phyloP scores from a whole-genome alignment of 2,888 invertebrate species.

The Rhingia rostrata region DNA sequence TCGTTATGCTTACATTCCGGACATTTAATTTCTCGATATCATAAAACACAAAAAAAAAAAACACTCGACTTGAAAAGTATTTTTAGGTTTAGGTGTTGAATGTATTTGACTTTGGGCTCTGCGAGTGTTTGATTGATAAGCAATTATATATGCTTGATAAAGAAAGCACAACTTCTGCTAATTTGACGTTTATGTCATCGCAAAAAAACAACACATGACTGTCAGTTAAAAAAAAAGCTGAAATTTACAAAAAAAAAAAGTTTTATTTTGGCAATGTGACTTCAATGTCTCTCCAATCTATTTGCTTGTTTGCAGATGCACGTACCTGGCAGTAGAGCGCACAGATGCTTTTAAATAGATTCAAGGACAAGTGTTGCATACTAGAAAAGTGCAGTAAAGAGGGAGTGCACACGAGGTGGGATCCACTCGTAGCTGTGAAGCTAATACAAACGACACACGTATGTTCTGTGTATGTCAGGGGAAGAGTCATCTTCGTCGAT shows the following conservation, averaged over 20 bases:
- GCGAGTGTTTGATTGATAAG: conserved; percentile 54
- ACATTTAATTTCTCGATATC: conserved; percentile 69
- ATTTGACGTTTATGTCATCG: conserved; percentile 26
- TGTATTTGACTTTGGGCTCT: neutral
- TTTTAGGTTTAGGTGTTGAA: conserved; percentile 56
- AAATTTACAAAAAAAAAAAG: conserved; percentile 5
- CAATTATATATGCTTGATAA: conserved; percentile 24
- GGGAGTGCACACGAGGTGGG: conserved; percentile 24
- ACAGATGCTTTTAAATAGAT: conserved; percentile 72
- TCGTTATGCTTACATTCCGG: conserved; percentile 69
- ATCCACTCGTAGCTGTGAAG: neutral
- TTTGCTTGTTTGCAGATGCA: conserved; percentile 72
- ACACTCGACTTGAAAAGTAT: conserved; percentile 31
- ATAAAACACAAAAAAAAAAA: neutral
- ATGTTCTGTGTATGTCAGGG: conserved; percentile 56
- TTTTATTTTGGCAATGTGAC: conserved; percentile 68
- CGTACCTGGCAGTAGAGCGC: conserved; percentile 69
- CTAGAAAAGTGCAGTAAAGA: conserved; percentile 57
- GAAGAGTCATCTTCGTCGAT: conserved; percentile 64
- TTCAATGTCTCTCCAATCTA: conserved; percentile 68
- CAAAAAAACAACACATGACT: neutral
- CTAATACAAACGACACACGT: conserved; percentile 60
- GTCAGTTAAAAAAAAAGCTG: conserved; percentile 4
- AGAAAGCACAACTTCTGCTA: conserved; percentile 21
- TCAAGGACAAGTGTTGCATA: conserved; percentile 73